These are phyloP conservation scores for Holacanthus passer DNA, from an alignment of 2,113 vertebrate genomes.

Conservation along the genomic window DNA sequence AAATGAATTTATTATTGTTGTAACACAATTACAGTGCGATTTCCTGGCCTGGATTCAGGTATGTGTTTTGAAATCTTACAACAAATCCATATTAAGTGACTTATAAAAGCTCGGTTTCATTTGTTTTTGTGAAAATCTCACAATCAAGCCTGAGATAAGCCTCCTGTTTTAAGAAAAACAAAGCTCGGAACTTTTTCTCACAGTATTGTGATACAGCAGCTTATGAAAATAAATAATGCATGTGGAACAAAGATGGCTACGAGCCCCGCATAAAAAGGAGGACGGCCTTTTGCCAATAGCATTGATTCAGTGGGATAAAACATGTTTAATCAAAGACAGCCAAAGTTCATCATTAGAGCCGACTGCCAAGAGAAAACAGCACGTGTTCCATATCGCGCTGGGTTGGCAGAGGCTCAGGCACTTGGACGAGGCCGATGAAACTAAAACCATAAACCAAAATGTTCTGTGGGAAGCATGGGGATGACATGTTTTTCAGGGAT, in stretches of 20 bases:
- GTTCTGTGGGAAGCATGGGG: slow-evolving; percentile 22
- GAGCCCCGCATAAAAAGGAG: slow-evolving; percentile 29
- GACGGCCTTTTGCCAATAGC: slow-evolving; percentile 19
- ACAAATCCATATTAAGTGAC: slow-evolving; percentile 52
- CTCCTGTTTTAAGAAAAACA: slow-evolving; percentile 60
- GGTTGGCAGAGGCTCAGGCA: slow-evolving; percentile 32
- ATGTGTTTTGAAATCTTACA: slow-evolving; percentile 47
- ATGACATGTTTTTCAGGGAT: slow-evolving; percentile 33
- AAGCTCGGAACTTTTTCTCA: slow-evolving; percentile 47
- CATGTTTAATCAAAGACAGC: slow-evolving; percentile 52
- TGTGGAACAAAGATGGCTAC: slow-evolving; percentile 33
- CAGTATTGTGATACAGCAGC: slow-evolving; percentile 37
- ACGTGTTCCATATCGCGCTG: slow-evolving; percentile 33
- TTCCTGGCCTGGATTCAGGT: slow-evolving; percentile 39
- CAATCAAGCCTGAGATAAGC: slow-evolving; percentile 49
- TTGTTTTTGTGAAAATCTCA: slow-evolving; percentile 55
- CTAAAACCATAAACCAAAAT: slow-evolving; percentile 36
- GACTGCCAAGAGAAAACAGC: slow-evolving; percentile 36
- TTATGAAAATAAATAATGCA: slow-evolving; percentile 62
- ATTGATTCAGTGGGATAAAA: slow-evolving; percentile 44
- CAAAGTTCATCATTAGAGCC: slow-evolving; percentile 43
- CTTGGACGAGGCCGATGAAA: slow-evolving; percentile 38
- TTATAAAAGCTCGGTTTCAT: slow-evolving; percentile 30
- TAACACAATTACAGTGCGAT: slow-evolving; percentile 19
- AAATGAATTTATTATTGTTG: slow-evolving; percentile 25